Evolutionary conservation across 1,140 invertebrate genomes (phyloP), one percentile per base, ranked within the genome.

Genomic region (Himalopsyche phryganea): DNA sequence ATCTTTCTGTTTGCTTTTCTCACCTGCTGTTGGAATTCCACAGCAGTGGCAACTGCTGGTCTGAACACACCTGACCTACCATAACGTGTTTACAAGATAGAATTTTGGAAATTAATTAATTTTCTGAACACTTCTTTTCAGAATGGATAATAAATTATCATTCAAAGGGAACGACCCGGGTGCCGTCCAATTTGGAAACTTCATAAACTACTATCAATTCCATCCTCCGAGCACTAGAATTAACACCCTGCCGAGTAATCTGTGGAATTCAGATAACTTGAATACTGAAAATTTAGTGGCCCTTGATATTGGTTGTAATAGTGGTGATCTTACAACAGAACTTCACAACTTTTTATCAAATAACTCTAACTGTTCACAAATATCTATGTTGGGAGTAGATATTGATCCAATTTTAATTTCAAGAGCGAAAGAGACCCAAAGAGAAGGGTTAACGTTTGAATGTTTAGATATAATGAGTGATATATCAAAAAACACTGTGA

Each of bases 141-240:
- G 38, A 19, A 52, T 50, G 42, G 48, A 52, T 32, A 32, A 63
- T 6, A 42, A 18, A 35, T 62, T 66, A 68, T 69, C 66, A 65
- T 72, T 70, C 54, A 70, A 69, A 65, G 75, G 72, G 15, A 71
- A 73, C 33, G 81, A 91, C 71, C 88, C 90, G 32, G 89, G 90
- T 3, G 86, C 89, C 36, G 85, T 85, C 5, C 81, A 81, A 67
- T 82, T 79, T 76, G 90, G 90, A 58, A 92, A 92, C 72, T 92
- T 92, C 66, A 90, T 89, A 56, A 91, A 91, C 76, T 92, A 92
- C 68, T 92, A 92, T 70, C 74, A 85, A 66, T 92, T 92, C 70
- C 87, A 91, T 75, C 81, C 85, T 42, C 77, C 83, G 18, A 72
- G 80, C 50, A 81, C 86, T 58, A 81, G 90, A 65, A 76, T 86